These are phyloP conservation scores for Polydrusus pterygomalis DNA, from an alignment of 2,888 invertebrate genomes.

Conservation along the genomic window DNA sequence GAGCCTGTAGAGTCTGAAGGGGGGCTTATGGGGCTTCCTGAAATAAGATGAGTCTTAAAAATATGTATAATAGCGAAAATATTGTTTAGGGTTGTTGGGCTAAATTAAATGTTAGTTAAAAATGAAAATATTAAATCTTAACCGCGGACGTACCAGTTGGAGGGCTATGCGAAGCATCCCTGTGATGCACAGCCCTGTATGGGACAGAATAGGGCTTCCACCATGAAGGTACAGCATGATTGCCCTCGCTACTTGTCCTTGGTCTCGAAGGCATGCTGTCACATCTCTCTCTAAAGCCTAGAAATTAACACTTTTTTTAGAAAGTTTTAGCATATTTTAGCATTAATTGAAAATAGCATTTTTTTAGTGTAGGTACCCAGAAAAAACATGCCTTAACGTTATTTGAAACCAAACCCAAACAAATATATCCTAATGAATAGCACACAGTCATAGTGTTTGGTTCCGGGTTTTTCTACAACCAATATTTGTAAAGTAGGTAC, in stretches of 20 bases:
- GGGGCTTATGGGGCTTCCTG: constrained; percentile 62
- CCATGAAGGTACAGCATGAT: constrained; percentile 66
- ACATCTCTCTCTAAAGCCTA: constrained; percentile 79
- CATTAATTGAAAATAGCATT: no score
- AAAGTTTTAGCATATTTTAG: no score
- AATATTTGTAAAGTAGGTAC: no score
- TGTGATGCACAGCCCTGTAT: constrained; percentile 70
- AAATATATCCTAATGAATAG: neutral
- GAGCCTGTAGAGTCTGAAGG: constrained; percentile 81
- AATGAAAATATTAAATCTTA: neutral
- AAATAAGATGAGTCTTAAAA: neutral
- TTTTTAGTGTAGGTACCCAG: no score
- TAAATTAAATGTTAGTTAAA: neutral
- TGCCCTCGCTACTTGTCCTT: constrained; percentile 79
- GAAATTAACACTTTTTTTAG: constrained; percentile 42
- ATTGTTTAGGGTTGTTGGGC: no score
- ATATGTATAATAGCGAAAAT: no score
- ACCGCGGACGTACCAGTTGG: constrained; percentile 68
- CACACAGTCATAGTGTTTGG: no score
- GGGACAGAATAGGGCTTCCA: constrained; percentile 57
- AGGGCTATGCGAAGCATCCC: constrained; percentile 71
- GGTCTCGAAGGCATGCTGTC: constrained; percentile 89
- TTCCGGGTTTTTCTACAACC: no score
- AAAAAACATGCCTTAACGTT: neutral
- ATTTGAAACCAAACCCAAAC: no score